A percentile compares a stretch with the other conserved stretches of the same genome.
phyloP scores from a whole-genome alignment of 2,113 vertebrate species.

The Kryptolebias marmoratus region DNA sequence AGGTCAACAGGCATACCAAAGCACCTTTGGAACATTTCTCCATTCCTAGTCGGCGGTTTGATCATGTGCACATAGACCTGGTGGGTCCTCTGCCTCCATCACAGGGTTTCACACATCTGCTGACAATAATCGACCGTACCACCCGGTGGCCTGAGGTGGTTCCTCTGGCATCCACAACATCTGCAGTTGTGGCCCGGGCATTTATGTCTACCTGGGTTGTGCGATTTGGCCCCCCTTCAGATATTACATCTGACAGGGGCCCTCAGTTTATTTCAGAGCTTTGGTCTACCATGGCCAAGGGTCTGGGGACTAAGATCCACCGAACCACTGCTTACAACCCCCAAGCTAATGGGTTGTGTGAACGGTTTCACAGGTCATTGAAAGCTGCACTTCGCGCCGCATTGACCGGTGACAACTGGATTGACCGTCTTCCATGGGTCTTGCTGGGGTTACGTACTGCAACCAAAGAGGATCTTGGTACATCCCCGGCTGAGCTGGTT shows the following conservation, averaged over 20 bases:
- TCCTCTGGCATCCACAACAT: neutral
- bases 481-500: too few species aligned
- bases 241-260: neutral
- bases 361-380: neutral
- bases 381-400: neutral
- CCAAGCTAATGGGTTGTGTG: neutral
- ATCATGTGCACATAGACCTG: too few species aligned
- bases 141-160: neutral
- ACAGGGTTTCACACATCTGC: neutral
- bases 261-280: neutral
- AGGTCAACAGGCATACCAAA: too few species aligned
- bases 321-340: too few species aligned
- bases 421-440: too few species aligned
- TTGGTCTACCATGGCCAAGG: neutral
- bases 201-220: neutral
- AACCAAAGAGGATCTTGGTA: too few species aligned
- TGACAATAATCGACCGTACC: neutral
- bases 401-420: neutral
- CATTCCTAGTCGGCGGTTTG: too few species aligned
- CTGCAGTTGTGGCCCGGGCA: neutral
- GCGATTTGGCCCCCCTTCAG: neutral
- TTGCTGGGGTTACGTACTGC: too few species aligned
- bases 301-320: too few species aligned
- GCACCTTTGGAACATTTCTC: too few species aligned
- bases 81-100: neutral